A percentile compares a stretch with the other conserved stretches of the same genome.
Conservation (phyloP, 1,140 invertebrate genomes). For the Trigoniulus corallinus region DNA sequence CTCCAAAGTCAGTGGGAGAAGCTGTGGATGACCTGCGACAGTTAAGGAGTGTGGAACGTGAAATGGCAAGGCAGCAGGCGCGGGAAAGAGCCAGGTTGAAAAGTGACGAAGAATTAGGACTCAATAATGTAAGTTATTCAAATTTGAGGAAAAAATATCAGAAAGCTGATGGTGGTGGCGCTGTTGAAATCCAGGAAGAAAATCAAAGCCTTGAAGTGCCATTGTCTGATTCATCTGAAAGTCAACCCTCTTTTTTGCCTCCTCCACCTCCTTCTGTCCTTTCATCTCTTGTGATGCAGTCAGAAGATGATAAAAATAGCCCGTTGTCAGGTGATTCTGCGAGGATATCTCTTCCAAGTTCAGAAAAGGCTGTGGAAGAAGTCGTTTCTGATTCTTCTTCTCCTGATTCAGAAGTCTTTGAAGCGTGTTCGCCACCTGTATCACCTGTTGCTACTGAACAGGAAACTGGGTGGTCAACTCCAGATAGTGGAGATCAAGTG, state of each 20-base stretch:
- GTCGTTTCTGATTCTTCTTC: background rate
- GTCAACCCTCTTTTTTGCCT: no score
- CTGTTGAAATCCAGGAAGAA: constrained; percentile 4
- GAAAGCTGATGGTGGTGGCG: constrained; percentile 8
- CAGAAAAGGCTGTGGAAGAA: background rate
- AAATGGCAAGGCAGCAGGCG: constrained; percentile 39
- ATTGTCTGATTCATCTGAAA: no score
- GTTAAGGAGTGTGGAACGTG: constrained; percentile 36
- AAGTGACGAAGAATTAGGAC: constrained; percentile 49
- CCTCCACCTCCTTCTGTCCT: no score
- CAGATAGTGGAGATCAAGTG: background rate
- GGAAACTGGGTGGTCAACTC: background rate
- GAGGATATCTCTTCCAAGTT: background rate
- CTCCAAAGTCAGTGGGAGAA: constrained; percentile 19
- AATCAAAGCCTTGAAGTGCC: no score
- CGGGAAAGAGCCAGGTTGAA: constrained; percentile 45
- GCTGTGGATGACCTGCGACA: constrained; percentile 20
- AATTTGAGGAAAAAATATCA: constrained; percentile 32
- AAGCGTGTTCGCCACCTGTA: background rate
- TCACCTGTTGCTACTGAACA: background rate
- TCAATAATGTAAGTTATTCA: constrained; percentile 50
- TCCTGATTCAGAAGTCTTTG: background rate
- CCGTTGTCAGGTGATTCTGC: background rate
- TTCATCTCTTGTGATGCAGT: no score
- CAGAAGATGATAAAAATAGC: background rate